Base-by-base conservation (phyloP, 2,888 invertebrate species). In the Metalampra italica region DNA sequence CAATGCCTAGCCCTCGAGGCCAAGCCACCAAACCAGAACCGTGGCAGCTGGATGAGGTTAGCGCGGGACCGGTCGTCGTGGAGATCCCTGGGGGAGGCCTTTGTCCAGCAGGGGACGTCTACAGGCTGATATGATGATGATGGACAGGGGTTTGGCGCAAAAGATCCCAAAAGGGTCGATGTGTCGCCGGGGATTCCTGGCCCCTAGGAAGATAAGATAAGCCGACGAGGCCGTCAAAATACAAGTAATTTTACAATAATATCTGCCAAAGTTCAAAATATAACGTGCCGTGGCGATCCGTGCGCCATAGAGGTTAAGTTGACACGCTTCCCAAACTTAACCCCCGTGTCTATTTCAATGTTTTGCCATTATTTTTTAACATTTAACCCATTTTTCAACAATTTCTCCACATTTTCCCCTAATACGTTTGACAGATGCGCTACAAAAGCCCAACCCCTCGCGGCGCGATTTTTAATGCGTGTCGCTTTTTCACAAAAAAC, bases 301-400 rank as follows among this genome's bases (percentile, higher is more conserved):
- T 8, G n/a, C 32, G 36, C 46, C 41, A 36, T 22, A n/a, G n/a
- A 57, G 56, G 61, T 60, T 62, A 66, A 60, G 50, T 46, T 51
- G 50, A 65, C 36, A 36, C 36, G n/a, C 36, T 9, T 11, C 36
- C 36, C 36, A n/a, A 9, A 47, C 57, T 77, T 75, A 74, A 80
- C 78, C 79, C 79, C 75, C 75, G 60, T 66, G 61, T 66, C 60
- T 51, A 52, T 63, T 55, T 52, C 71, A 59, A 68, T 80, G 78
- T 82, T 81, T 76, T 78, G 74, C 76, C 62, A 68, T 75, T 73
- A 72, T 75, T 80, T 73, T 82, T 71, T 67, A 74, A 76, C 78
- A 74, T 82, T 83, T 83, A 87, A 87, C 84, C 86, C 87, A 86
- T 88, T 89, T 87, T 84, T 84, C 79, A 80, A 85, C 79, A 78